Evolutionary conservation across 2,888 invertebrate genomes (phyloP), one percentile per base, ranked within the genome.

Genomic region (Oligia latruncula): DNA sequence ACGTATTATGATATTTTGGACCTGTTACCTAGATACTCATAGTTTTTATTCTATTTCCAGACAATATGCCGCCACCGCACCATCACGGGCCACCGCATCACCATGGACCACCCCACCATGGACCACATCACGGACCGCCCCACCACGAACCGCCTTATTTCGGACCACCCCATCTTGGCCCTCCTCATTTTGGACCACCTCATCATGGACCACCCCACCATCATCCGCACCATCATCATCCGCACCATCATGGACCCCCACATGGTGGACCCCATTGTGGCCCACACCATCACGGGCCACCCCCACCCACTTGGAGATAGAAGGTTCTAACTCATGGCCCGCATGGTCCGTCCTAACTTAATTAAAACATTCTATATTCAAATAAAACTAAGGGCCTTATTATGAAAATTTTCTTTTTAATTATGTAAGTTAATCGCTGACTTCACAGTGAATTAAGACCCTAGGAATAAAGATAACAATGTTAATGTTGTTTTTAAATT

Each of bases 31-130:
- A 15, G 20, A 6, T 40, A 17, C 4, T 43, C 43, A 78, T 43
- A 5, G 2, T n/a, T 64, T 29, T 75, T 29, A 71, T 62, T 46
- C 40, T 29, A 13, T 80, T 89, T 87, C 46, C 74, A 92, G 93
- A 77, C 9, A 90, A 60, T 46, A 92, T 92, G 92, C 87, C 90
- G 4, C 89, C 91, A 35, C 92, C 91, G 8, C 91, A 49, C 88
- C 77, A 65, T 5, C 77, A 77, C 55, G 78, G 64, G 52, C 92
- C 88, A 29, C 90, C 82, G 4, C 92, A 52, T 23, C 80, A 80
- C 0, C 80, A 60, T 8, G 84, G 77, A 0, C 90, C 86, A 0
- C 89, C 86, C 0, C 81, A 79, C 8, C 65, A 67, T 4, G 86
- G 71, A 0, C 85, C 85, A 0, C 88, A 79, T 9, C 70, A n/a